Percentiles rank a stretch among this genome's conserved stretches.
phyloP scores from a whole-genome alignment of 2,797 vertebrate species.

The Menidia menidia region DNA sequence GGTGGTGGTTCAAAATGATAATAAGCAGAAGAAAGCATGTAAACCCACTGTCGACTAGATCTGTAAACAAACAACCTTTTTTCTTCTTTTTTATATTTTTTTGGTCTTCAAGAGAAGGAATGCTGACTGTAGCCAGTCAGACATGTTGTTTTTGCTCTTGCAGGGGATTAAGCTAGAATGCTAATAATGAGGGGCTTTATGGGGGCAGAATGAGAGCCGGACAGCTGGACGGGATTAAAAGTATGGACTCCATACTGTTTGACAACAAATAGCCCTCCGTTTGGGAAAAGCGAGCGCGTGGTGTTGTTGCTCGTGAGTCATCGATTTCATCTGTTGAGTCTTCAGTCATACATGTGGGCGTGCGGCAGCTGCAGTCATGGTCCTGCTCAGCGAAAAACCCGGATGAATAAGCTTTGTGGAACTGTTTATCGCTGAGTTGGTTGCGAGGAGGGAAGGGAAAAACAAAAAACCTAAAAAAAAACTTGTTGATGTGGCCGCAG shows the following conservation, averaged over 20 bases:
- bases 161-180: constrained; percentile 74
- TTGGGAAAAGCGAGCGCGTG: constrained; percentile 35
- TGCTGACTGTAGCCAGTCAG: constrained; percentile 58
- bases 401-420: constrained; percentile 53
- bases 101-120: constrained; percentile 47
- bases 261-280: constrained; percentile 59
- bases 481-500: constrained; percentile 76
- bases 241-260: constrained; percentile 74
- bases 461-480: neutral
- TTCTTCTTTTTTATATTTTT: neutral
- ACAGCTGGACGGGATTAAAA: constrained; percentile 67
- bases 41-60: constrained; percentile 5
- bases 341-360: constrained; percentile 72
- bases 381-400: constrained; percentile 57
- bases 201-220: constrained; percentile 58
- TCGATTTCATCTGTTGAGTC: constrained; percentile 70
- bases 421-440: constrained; percentile 49
- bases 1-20: constrained; percentile 6
- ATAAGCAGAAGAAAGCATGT: neutral
- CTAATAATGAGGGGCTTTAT: constrained; percentile 72
- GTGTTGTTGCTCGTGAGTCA: constrained; percentile 71
- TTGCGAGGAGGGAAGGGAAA: constrained; percentile 1
- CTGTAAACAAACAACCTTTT: constrained; percentile 18
- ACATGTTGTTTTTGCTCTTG: constrained; percentile 70
- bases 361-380: constrained; percentile 64